Evolutionary conservation across 2,113 vertebrate species (phyloP), one percentile per base, ranked within the genome.

Genomic region (Albula goreensis): DNA sequence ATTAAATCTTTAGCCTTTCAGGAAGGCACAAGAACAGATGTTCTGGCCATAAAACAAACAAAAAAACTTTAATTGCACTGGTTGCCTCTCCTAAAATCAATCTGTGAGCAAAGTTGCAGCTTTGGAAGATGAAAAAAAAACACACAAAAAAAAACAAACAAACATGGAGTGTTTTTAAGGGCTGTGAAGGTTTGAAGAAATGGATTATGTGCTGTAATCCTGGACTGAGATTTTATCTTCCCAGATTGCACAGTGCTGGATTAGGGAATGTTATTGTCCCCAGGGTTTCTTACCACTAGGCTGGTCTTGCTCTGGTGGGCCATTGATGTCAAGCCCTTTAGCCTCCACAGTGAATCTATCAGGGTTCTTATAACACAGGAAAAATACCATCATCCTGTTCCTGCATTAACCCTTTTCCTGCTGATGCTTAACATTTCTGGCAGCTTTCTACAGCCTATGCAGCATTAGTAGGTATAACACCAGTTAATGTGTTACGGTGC

Each of bases 201-300:
- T 87, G 91, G 86, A 90, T 90, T 90, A 92, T 85, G 90, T 84
- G 22, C 31, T 81, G 31, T 94, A 93, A 95, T 94, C 88, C 91
- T 92, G 91, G 91, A 92, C 87, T 90, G 89, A 89, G 88, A 86
- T 85, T 86, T 87, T 88, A 88, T 80, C 87, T 85, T 31, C 5
- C 12, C 63, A 89, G 91, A 95, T 94, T 94, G 90, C 78, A 92
- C 83, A 83, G 57, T 66, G 86, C 22, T 56, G 92, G 90, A 95
- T 94, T 93, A 93, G 83, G 82, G 60, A 79, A 79, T 82, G 88
- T 81, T 89, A 91, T 92, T 90, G 89, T 91, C 83, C 80, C 48
- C 79, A 88, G 84, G 87, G 88, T 90, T 92, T 84, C 82, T 74
- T 92, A 88, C 88, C 50, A 17, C 19, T 48, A 22, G 60, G 4